Base-by-base conservation (phyloP, 2,113 vertebrate species). In the Mobula hypostoma region DNA sequence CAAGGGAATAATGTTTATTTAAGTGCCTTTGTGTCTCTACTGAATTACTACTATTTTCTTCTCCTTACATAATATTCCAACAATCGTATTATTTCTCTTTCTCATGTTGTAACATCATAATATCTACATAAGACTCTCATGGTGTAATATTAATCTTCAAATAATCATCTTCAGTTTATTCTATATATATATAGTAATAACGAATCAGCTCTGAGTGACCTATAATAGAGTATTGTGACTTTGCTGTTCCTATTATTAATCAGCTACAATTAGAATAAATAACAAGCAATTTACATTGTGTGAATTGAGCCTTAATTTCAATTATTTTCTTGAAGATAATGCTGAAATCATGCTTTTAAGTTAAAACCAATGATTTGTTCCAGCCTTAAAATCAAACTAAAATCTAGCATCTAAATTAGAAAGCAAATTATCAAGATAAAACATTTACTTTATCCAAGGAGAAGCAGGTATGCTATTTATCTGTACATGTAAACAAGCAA, bases 91-190 rank as follows among this genome's bases (percentile, higher is more conserved):
- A 11, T 76, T 93, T 40, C 63, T 72, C 27, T 74, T 14, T 27
- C 40, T 11, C 36, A 72, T 15, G 61, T 21, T 36, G 40, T 93
- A 76, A 72, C 68, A 27, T 93, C 40, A 48, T 36, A 74, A 19
- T 76, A 74, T 74, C 68, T 93, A 24, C 66, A 74, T 21, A 56
- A 74, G 19, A 48, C 32, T 56, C 32, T 91, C 19, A 68, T 36
- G 66, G 88, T 32, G n/a, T 40, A 91, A 91, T 70, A 36, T 70
- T 70, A 70, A 91, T 91, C 29, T 68, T 91, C 63, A 68, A 91
- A 36, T 70, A 36, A 63, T 63, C 7, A 36, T 72, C 74, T 74
- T 93, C 21, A 93, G 36, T 93, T 74, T 6, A 76, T 72, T 48
- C 91, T 36, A 36, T 74, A 36, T 27, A 76, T 40, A 74, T 93